Percentiles rank a stretch among this genome's conserved stretches.
phyloP scores from a whole-genome alignment of 2,888 invertebrate genomes.

The Ernsta delagoae region DNA sequence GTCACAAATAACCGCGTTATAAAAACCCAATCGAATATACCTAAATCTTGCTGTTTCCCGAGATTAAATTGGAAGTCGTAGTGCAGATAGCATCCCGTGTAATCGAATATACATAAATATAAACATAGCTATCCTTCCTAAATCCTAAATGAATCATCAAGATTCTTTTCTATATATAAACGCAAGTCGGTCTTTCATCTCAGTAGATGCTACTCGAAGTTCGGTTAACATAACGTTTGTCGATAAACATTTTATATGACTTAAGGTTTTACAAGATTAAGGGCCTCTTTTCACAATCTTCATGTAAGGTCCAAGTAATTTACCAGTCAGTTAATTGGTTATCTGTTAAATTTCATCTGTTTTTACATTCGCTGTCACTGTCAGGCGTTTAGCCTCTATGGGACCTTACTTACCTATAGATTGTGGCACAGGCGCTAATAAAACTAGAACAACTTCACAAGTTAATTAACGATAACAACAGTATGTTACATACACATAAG shows the following conservation, averaged over 20 bases:
- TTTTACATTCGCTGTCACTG: no score
- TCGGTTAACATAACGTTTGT: not conserved
- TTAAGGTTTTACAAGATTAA: no score
- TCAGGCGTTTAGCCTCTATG: no score
- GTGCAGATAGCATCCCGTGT: slow-evolving; percentile 35
- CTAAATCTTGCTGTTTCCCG: slow-evolving; percentile 36
- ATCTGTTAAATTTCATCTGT: no score
- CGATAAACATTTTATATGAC: not conserved
- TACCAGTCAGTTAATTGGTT: no score
- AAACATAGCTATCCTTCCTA: slow-evolving; percentile 29
- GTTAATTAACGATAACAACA: no score
- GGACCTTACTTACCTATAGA: no score
- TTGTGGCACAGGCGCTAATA: no score
- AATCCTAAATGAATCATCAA: slow-evolving; percentile 33
- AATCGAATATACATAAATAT: slow-evolving; percentile 36
- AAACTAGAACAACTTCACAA: no score
- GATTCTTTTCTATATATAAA: slow-evolving; percentile 23
- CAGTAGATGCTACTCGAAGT: not conserved
- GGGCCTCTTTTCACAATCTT: no score
- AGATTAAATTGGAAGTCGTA: slow-evolving; percentile 34
- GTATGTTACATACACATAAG: no score
- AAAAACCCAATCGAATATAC: slow-evolving; percentile 24
- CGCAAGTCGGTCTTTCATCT: slow-evolving; percentile 4
- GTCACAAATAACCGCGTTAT: slow-evolving; percentile 19
- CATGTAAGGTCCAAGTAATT: no score